phyloP scores from a whole-genome alignment of 2,113 vertebrate genomes.

The Neodontobutis hainanensis region DNA sequence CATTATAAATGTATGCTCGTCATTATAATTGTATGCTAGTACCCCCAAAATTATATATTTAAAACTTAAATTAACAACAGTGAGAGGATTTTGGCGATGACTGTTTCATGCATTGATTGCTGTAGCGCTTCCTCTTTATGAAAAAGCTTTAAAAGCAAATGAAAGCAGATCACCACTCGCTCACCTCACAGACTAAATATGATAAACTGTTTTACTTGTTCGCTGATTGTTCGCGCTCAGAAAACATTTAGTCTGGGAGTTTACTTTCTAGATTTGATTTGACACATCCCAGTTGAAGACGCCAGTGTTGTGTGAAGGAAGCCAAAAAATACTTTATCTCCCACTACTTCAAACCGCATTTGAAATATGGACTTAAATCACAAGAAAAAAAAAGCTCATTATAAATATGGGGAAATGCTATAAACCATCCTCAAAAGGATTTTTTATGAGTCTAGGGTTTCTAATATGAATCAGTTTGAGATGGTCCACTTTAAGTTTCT shows the following conservation, averaged over 20 bases:
- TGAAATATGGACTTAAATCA: slow-evolving; percentile 57
- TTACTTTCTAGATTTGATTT: slow-evolving; percentile 42
- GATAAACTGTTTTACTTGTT: slow-evolving; percentile 53
- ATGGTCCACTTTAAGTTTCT: slow-evolving; percentile 63
- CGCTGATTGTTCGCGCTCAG: slow-evolving; percentile 37
- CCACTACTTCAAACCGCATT: slow-evolving; percentile 70
- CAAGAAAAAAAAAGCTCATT: slow-evolving; percentile 51
- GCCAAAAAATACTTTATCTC: slow-evolving; percentile 27
- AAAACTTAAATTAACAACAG: slow-evolving; percentile 33
- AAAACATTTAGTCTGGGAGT: slow-evolving; percentile 32
- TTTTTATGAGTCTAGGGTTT: slow-evolving; percentile 67
- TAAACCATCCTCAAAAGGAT: slow-evolving; percentile 74
- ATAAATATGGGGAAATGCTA: slow-evolving; percentile 65
- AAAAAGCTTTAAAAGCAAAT: slow-evolving; percentile 44
- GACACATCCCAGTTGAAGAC: slow-evolving; percentile 29
- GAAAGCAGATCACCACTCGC: slow-evolving; percentile 15
- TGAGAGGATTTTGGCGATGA: slow-evolving; percentile 50
- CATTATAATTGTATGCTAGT: too few relatives aligned
- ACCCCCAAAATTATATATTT: too few relatives aligned
- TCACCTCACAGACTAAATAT: slow-evolving; percentile 23
- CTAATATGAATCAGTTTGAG: slow-evolving; percentile 58
- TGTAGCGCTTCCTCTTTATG: slow-evolving; percentile 26
- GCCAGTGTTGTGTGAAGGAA: slow-evolving; percentile 20
- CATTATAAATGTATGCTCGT: too few relatives aligned
- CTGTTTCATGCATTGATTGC: slow-evolving; percentile 2